Conservation (phyloP, 2,888 invertebrate species). For the Sepioteuthis lessoniana region DNA sequence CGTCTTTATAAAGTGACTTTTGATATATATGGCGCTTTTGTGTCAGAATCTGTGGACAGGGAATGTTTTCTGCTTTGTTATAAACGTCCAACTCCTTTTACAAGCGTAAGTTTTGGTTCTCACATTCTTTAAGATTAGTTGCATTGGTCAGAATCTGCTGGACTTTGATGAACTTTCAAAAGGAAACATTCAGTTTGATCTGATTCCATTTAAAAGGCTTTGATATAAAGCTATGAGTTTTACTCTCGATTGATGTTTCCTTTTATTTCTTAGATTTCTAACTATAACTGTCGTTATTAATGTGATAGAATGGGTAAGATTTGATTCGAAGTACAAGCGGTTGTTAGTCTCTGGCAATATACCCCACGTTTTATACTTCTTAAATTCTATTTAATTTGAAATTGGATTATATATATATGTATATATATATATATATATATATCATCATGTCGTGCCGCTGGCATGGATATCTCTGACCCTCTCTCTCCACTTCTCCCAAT, state of each 20-base stretch:
- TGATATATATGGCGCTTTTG: not conserved
- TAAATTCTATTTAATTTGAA: not conserved
- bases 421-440: no score
- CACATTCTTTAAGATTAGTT: not conserved
- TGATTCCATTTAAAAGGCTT: not conserved
- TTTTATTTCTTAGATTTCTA: not conserved
- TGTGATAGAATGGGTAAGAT: not conserved
- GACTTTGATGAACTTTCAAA: constrained; percentile 33
- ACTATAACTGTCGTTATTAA: not conserved
- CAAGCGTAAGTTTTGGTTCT: not conserved
- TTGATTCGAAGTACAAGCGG: not conserved
- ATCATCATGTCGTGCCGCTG: no score
- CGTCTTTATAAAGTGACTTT: no score
- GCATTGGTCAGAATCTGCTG: not conserved
- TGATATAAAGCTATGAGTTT: not conserved
- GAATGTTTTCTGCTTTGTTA: not conserved
- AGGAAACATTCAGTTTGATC: not conserved
- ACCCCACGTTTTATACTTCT: not conserved
- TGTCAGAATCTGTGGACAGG: not conserved
- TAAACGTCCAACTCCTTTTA: not conserved
- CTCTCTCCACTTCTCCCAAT: no score
- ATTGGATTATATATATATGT: not conserved
- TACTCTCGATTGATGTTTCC: not conserved
- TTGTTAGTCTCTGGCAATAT: not conserved
- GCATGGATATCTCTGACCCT: no score